A percentile compares a stretch with the other conserved stretches of the same genome.
These are phyloP conservation scores for Cryptotermes secundus DNA, from an alignment of 1,140 invertebrate genomes.

Conservation along the genomic window DNA sequence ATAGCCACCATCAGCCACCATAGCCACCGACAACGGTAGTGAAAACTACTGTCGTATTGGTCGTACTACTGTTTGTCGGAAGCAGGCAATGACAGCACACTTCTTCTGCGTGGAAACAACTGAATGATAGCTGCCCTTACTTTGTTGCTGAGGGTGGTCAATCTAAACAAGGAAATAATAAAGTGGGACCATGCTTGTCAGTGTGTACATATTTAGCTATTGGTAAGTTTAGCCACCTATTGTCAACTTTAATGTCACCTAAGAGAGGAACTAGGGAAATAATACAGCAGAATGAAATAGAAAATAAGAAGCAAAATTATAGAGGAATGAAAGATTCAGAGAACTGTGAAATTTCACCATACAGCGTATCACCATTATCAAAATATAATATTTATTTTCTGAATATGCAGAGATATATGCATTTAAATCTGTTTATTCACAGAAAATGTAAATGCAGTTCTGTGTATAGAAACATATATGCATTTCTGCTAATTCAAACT, in stretches of 20 bases:
- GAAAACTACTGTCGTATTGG: too few species aligned
- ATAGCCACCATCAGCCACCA: too few species aligned
- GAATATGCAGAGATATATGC: too few species aligned
- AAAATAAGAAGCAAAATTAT: conserved; percentile 31
- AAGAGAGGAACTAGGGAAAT: conserved; percentile 24
- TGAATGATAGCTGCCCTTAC: conserved; percentile 93
- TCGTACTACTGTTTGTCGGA: conserved; percentile 98
- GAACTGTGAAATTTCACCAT: conserved; percentile 31
- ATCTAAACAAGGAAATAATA: conserved; percentile 67
- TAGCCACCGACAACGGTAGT: too few species aligned
- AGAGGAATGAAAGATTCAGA: conserved; percentile 4
- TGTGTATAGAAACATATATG: too few species aligned
- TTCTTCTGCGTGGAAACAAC: conserved; percentile 98
- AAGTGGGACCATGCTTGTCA: conserved; percentile 4
- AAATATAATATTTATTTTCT: too few species aligned
- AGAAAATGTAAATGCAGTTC: too few species aligned
- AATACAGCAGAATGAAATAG: conserved; percentile 24
- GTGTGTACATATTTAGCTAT: neutral
- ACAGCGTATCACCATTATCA: neutral
- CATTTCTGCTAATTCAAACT: too few species aligned
- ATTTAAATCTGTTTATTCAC: too few species aligned
- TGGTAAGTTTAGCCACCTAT: neutral
- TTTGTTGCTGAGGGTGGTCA: conserved; percentile 96
- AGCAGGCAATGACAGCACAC: conserved; percentile 98
- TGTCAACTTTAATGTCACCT: neutral